These are phyloP conservation scores for Eleutherodactylus coqui DNA, from an alignment of 2,797 vertebrate genomes.

Conservation along the genomic window DNA sequence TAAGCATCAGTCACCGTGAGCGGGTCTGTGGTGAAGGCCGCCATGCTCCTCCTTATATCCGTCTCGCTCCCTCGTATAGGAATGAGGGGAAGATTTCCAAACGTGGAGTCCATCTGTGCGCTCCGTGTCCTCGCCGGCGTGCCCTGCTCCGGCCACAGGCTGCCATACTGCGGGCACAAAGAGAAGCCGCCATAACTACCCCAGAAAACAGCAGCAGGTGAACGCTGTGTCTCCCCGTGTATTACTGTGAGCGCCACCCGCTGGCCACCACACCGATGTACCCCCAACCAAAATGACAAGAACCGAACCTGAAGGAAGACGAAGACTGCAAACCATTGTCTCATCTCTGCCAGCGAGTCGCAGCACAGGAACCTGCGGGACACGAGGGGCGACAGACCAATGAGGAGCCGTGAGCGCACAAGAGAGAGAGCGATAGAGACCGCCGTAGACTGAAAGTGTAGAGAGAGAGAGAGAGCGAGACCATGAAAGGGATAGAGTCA, in stretches of 20 bases:
- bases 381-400: neutral
- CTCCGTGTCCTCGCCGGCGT: conserved; percentile 73
- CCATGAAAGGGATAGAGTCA: neutral
- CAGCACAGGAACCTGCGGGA: conserved; percentile 90
- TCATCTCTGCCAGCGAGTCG: conserved; percentile 86
- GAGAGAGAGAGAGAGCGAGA: no score
- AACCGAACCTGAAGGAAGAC: conserved; percentile 86
- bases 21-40: conserved; percentile 86
- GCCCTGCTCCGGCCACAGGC: conserved; percentile 86
- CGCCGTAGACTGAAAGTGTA: neutral
- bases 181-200: neutral
- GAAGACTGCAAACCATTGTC: conserved; percentile 93
- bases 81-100: conserved; percentile 91
- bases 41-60: conserved; percentile 96
- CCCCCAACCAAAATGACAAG: neutral
- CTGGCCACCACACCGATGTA: neutral
- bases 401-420: neutral
- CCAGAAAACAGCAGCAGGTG: no score
- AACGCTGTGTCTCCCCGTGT: no score
- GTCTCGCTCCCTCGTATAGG: conserved; percentile 91
- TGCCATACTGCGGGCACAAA: conserved; percentile 70
- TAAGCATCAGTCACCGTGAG: conserved; percentile 87
- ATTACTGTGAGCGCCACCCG: neutral
- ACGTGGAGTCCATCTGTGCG: conserved; percentile 76
- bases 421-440: neutral